These are phyloP conservation scores for Siniperca obscura DNA, from an alignment of 2,797 vertebrate genomes.

Conservation along the genomic window DNA sequence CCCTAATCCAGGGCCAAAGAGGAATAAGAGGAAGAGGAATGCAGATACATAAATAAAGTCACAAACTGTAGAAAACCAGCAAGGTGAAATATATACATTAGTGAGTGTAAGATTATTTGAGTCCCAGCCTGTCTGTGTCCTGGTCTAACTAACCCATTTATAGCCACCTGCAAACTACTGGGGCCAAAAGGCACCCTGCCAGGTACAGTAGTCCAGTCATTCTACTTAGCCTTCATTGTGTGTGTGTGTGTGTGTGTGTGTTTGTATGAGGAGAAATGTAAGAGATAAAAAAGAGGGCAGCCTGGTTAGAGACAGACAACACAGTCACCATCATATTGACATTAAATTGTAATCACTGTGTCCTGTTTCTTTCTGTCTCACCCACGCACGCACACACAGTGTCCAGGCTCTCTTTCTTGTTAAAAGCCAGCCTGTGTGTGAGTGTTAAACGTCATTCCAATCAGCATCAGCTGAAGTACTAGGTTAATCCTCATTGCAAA, in stretches of 20 bases:
- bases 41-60: conserved; percentile 36
- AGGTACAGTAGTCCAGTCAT: conserved; percentile 50
- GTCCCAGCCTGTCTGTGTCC: conserved; percentile 45
- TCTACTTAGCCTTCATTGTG: conserved; percentile 25
- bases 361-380: conserved; percentile 13
- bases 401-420: conserved; percentile 24
- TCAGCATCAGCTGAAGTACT: conserved; percentile 78
- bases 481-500: conserved; percentile 79
- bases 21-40: conserved; percentile 11
- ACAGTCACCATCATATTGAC: conserved; percentile 6
- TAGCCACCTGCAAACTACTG: conserved; percentile 53
- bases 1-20: conserved; percentile 71
- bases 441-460: conserved; percentile 75
- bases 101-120: conserved; percentile 30
- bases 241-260: conserved; percentile 23
- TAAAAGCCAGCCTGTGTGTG: conserved; percentile 50
- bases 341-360: conserved; percentile 30
- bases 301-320: conserved; percentile 1
- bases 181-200: conserved; percentile 64
- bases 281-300: conserved; percentile 24
- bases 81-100: conserved; percentile 17
- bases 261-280: neutral
- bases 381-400: conserved; percentile 13
- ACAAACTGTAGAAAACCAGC: conserved; percentile 8
- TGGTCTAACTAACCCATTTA: conserved; percentile 60